Percentiles rank a stretch among this genome's conserved stretches.
Conservation (phyloP, 1,140 invertebrate genomes). For the Lordiphosa stackelbergi region DNA sequence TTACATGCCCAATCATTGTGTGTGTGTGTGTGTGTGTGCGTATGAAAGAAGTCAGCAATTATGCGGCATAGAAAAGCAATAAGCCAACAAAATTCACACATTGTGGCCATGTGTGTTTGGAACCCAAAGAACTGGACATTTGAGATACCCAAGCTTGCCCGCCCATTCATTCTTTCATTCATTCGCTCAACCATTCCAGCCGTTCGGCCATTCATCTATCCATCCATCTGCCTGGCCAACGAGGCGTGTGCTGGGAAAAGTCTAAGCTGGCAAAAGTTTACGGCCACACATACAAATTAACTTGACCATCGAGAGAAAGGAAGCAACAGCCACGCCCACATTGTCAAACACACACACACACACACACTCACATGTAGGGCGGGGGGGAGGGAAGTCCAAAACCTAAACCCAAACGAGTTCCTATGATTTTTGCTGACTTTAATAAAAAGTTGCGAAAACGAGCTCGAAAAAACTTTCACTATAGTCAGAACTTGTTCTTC, state of each 20-base stretch:
- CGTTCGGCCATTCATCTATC: slow-evolving; percentile 20
- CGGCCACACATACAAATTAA: slow-evolving; percentile 73
- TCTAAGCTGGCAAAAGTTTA: slow-evolving; percentile 72
- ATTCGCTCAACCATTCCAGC: slow-evolving; percentile 11
- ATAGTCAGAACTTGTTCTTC: slow-evolving; percentile 8
- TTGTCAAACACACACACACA: slow-evolving; percentile 46
- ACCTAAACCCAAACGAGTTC: slow-evolving; percentile 30
- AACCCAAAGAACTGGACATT: slow-evolving; percentile 54
- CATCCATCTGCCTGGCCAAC: slow-evolving; percentile 36
- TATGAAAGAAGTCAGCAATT: slow-evolving; percentile 70
- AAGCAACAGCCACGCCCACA: slow-evolving; percentile 54
- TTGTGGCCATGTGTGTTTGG: slow-evolving; percentile 43
- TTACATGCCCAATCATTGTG: slow-evolving; percentile 46
- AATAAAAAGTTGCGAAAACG: slow-evolving; percentile 58
- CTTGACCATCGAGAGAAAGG: slow-evolving; percentile 60
- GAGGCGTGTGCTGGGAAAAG: slow-evolving; percentile 56
- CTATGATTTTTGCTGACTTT: slow-evolving; percentile 59
- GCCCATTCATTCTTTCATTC: slow-evolving; percentile 16
- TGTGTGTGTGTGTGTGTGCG: slow-evolving; percentile 35
- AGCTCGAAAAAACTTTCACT: slow-evolving; percentile 54
- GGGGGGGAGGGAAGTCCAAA: slow-evolving; percentile 35
- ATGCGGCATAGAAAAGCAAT: slow-evolving; percentile 73
- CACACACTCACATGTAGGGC: background rate
- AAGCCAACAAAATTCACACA: slow-evolving; percentile 74
- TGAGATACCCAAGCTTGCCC: slow-evolving; percentile 48